Conservation (phyloP, 2,113 vertebrate genomes). For the Campylorhamphus procurvoides region DNA sequence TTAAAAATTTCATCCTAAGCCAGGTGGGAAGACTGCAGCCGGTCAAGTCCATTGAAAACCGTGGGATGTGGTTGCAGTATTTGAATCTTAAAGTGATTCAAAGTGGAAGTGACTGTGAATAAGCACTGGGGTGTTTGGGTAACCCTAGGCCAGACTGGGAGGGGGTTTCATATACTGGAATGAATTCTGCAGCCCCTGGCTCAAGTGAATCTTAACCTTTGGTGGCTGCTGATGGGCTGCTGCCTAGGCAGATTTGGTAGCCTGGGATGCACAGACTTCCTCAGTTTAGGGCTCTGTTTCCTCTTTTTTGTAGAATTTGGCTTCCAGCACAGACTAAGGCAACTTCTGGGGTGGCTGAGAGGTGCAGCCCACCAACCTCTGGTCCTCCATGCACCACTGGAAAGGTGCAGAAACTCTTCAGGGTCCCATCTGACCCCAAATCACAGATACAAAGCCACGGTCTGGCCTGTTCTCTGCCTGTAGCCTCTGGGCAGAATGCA, state of each 20-base stretch:
- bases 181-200: background rate
- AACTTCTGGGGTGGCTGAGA: background rate
- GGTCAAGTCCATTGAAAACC: background rate
- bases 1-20: background rate
- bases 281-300: background rate
- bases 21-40: background rate
- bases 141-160: background rate
- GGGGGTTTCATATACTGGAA: background rate
- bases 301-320: background rate
- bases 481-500: background rate
- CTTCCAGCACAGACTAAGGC: background rate
- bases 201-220: background rate
- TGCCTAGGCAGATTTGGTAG: background rate
- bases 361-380: background rate
- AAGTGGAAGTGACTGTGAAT: background rate
- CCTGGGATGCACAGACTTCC: background rate
- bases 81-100: background rate
- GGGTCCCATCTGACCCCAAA: background rate
- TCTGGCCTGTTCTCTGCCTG: rapidly evolving
- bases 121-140: background rate
- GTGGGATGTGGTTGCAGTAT: background rate
- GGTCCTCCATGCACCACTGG: background rate
- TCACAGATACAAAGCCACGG: background rate
- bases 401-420: background rate
- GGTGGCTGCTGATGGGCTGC: background rate